Evolutionary conservation across 2,113 vertebrate genomes (phyloP).

Genomic region (Aix galericulata): DNA sequence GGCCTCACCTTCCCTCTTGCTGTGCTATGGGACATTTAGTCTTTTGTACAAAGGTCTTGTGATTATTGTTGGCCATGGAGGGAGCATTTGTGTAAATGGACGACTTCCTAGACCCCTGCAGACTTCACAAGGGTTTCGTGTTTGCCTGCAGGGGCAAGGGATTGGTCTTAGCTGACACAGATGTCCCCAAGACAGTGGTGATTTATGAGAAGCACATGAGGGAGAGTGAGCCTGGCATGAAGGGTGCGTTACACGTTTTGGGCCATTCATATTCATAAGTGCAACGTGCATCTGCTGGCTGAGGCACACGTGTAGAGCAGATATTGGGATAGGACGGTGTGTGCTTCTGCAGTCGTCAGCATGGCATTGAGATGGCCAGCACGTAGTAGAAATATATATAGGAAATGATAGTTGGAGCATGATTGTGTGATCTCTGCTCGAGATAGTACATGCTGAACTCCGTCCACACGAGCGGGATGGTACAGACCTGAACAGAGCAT

Average conservation of each 20-base stretch:
- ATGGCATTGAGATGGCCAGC: not conserved
- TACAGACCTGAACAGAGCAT: constrained; percentile 45
- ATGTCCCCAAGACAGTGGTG: not conserved
- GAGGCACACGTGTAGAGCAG: not conserved
- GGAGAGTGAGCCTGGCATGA: not conserved
- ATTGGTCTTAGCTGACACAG: not conserved
- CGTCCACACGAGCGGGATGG: not conserved
- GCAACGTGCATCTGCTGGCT: not conserved
- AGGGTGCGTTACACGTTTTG: accelerated
- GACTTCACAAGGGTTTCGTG: not conserved
- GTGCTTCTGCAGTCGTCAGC: not conserved
- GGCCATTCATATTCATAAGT: not conserved
- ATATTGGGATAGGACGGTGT: not conserved
- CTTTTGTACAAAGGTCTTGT: not conserved
- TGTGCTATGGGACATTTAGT: not conserved
- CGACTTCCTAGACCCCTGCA: not conserved
- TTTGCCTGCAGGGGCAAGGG: not conserved
- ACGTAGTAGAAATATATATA: not conserved
- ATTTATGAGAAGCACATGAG: not conserved
- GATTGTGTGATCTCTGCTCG: not conserved
- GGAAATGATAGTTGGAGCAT: not conserved
- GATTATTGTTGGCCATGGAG: not conserved
- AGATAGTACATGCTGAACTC: constrained; percentile 10
- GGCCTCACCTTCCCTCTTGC: not conserved
- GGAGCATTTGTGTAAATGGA: not conserved